Evolutionary conservation across 2,113 vertebrate species (phyloP), one percentile per base, ranked within the genome.

Genomic region (Clupea harengus): DNA sequence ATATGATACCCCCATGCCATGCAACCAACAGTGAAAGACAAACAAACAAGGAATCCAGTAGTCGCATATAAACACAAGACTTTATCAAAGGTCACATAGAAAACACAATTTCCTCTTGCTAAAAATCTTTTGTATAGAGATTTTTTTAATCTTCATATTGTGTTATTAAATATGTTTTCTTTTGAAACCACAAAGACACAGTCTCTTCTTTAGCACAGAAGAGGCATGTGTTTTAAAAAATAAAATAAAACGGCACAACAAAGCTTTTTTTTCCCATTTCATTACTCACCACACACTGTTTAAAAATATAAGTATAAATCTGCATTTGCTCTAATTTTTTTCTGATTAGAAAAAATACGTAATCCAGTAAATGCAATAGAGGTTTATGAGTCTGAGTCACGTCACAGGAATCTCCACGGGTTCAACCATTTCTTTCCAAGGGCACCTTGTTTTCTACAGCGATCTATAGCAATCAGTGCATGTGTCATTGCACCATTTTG

Each of bases 71-170:
- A 86, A 85, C 94, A 94, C 94, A 93, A 92, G 92, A 94, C 92
- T 93, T 93, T 94, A 95, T 95, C 93, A 95, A 95, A 95, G 91
- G 90, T 93, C 88, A 95, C 94, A 94, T 92, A 93, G 90, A 94
- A 94, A 93, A 90, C 88, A 91, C 89, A 91, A 82, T 88, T 80
- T 80, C 88, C 83, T 89, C 86, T 88, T 81, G 83, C 44, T 80
- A 90, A 80, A 89, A 86, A 75, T n/a, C 67, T 75, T 75, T 75
- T 75, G 67, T 75, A 39, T 75, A 72, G 67, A 72, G 85, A 72
- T n/a, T 86, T 18, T 90, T 83, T 49, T 84, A 89, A 87, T 86
- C 47, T 57, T 85, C 32, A 88, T 89, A 88, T 75, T 39, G 67
- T 89, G 45, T 84, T 17, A 81, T 82, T 67, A 39, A n/a, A 18